phyloP scores from a whole-genome alignment of 2,113 vertebrate species.

The Oncorhynchus kisutch region DNA sequence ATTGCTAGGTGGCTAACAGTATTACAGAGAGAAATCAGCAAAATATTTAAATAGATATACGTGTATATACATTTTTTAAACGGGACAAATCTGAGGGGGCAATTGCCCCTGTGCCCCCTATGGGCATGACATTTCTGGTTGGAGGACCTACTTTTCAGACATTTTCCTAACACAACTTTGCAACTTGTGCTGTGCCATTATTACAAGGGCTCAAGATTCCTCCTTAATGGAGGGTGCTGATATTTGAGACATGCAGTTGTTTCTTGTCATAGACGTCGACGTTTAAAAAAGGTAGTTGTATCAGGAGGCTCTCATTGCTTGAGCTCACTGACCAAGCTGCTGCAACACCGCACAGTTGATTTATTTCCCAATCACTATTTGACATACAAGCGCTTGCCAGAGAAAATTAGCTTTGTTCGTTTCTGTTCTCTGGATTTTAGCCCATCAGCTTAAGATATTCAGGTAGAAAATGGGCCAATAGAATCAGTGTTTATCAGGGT shows the following conservation, averaged over 20 bases:
- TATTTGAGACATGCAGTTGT: background rate
- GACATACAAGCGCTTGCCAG: background rate
- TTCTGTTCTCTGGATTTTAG: background rate
- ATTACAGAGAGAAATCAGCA: too few relatives aligned
- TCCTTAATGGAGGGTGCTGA: background rate
- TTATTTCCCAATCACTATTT: background rate
- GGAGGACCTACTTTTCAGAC: background rate
- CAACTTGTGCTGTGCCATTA: background rate
- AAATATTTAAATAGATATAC: too few relatives aligned
- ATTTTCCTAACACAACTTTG: background rate
- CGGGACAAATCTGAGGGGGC: too few relatives aligned
- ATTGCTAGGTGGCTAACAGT: too few relatives aligned
- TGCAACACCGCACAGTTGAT: background rate
- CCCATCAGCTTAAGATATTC: background rate
- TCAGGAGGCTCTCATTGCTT: background rate
- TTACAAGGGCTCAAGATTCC: background rate
- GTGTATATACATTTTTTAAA: too few relatives aligned
- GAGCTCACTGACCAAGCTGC: background rate
- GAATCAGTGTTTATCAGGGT: too few relatives aligned
- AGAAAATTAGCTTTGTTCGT: constrained; percentile 7
- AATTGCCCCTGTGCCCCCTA: too few relatives aligned
- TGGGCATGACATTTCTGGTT: background rate
- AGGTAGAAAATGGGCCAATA: background rate
- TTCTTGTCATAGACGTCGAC: background rate
- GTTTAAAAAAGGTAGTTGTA: too few relatives aligned